Conservation (phyloP, 2,797 vertebrate genomes). For the Austrolebias charrua region DNA sequence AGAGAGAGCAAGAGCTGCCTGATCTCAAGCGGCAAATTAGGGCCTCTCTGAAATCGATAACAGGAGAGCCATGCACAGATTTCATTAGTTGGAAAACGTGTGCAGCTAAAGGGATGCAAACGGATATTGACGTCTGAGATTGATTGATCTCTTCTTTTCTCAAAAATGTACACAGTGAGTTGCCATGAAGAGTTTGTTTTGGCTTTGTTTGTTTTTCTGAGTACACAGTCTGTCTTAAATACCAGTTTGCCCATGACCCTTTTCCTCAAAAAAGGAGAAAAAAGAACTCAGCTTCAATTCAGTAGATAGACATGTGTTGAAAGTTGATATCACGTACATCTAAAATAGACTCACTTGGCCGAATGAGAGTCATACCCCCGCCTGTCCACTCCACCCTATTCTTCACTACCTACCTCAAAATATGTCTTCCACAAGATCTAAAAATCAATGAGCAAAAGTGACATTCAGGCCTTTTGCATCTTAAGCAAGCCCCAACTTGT, state of each 20-base stretch:
- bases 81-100: conserved; percentile 84
- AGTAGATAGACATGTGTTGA: conserved; percentile 51
- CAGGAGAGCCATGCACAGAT: conserved; percentile 74
- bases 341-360: conserved; percentile 52
- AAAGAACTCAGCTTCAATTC: conserved; percentile 55
- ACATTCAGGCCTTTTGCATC: conserved; percentile 67
- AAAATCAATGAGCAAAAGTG: conserved; percentile 75
- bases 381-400: background rate
- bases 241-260: conserved; percentile 61
- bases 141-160: conserved; percentile 86
- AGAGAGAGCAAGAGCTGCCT: conserved; percentile 56
- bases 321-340: conserved; percentile 32
- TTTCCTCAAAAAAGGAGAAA: conserved; percentile 33
- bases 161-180: conserved; percentile 76
- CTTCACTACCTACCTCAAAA: conserved; percentile 32
- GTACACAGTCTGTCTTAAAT: conserved; percentile 61
- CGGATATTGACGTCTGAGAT: conserved; percentile 85
- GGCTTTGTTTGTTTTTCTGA: conserved; percentile 58
- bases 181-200: conserved; percentile 69
- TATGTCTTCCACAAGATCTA: conserved; percentile 56
- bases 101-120: conserved; percentile 86
- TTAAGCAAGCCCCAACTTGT: conserved; percentile 52
- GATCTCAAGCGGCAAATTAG: conserved; percentile 85
- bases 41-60: conserved; percentile 82
- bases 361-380: conserved; percentile 42